Evolutionary conservation across 2,797 vertebrate species (phyloP).

Genomic region (Periparus ater): DNA sequence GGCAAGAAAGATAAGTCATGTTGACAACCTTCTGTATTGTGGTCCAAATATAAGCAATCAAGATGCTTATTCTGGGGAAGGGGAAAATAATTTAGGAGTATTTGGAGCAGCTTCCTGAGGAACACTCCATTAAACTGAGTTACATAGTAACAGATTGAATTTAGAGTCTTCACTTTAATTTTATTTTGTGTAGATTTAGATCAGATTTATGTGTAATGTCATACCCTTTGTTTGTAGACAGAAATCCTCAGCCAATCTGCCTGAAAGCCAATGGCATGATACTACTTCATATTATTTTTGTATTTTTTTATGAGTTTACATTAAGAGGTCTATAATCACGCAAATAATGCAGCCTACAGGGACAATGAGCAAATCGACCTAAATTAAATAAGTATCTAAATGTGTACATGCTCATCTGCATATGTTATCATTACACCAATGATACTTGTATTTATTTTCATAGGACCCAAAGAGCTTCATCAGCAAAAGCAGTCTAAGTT

Average conservation of each 20-base stretch:
- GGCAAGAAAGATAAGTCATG: conserved; percentile 29
- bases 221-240: conserved; percentile 27
- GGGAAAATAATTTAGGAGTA: conserved; percentile 43
- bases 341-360: conserved; percentile 55
- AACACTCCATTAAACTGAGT: conserved; percentile 48
- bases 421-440: conserved; percentile 44
- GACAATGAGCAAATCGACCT: conserved; percentile 51
- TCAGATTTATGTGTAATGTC: conserved; percentile 42
- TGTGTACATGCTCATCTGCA: conserved; percentile 45
- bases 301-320: conserved; percentile 13
- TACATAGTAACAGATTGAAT: conserved; percentile 54
- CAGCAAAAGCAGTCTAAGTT: conserved; percentile 11
- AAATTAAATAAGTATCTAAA: conserved; percentile 58
- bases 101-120: conserved; percentile 47
- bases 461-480: not conserved
- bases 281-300: not conserved
- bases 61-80: conserved; percentile 25
- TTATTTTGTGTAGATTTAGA: conserved; percentile 50
- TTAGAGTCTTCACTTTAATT: conserved; percentile 57
- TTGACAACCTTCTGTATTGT: conserved; percentile 13
- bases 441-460: conserved; percentile 16
- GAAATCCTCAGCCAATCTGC: conserved; percentile 36
- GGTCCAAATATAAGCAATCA: conserved; percentile 11
- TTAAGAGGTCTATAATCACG: conserved; percentile 36
- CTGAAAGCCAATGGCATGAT: not conserved